A percentile compares a stretch with the other conserved stretches of the same genome.
These are phyloP conservation scores for Ammodytes dubius DNA, from an alignment of 2,113 vertebrate species.

Conservation along the genomic window DNA sequence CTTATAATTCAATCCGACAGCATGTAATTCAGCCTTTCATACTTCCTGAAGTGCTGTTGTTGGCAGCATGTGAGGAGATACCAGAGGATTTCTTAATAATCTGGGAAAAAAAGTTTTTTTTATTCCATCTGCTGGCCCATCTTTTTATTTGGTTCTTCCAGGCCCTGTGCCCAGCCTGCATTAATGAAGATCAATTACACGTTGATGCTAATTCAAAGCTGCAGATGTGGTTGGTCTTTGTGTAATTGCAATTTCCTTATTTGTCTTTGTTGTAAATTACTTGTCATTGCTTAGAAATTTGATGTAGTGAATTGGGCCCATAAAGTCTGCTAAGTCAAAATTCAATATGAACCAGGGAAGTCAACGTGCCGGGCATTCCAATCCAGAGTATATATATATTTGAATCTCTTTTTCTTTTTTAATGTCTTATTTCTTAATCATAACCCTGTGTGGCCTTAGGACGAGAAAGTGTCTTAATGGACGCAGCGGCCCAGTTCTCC, in stretches of 20 bases:
- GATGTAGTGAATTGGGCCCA: not conserved
- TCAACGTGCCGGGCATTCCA: not conserved
- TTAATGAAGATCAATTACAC: conserved; percentile 1
- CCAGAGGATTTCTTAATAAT: not conserved
- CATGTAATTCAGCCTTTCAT: not conserved
- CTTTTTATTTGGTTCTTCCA: not conserved
- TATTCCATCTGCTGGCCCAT: not conserved
- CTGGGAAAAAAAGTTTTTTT: not conserved
- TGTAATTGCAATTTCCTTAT: not conserved
- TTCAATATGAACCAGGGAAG: not conserved
- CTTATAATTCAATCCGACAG: conserved; percentile 47
- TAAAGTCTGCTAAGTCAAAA: not conserved
- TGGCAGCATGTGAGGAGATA: not conserved
- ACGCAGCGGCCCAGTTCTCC: not conserved
- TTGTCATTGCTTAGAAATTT: not conserved
- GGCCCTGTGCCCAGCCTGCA: not conserved
- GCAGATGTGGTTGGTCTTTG: not conserved
- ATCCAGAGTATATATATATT: not conserved
- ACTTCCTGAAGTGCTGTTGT: not conserved
- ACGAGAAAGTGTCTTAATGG: conserved; percentile 17
- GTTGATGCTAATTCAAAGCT: not conserved
- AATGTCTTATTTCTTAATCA: conserved; percentile 26
- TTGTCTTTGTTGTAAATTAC: not conserved
- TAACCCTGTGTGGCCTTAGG: conserved; percentile 15
- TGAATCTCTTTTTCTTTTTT: conserved; percentile 20